phyloP scores from a whole-genome alignment of 2,113 vertebrate genomes.

The Callipepla californica region DNA sequence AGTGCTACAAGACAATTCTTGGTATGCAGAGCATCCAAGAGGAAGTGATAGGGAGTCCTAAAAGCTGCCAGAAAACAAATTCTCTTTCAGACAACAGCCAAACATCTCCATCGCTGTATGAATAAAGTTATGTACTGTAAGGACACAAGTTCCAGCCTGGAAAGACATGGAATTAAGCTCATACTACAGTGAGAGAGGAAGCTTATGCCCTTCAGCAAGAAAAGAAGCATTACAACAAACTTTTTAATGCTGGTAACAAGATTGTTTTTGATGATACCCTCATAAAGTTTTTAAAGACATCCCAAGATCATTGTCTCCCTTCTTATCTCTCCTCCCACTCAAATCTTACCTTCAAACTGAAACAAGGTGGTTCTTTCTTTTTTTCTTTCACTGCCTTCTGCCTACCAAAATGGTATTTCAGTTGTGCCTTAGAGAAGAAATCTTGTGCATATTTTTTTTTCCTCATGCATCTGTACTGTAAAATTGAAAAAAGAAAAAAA shows the following conservation, averaged over 20 bases:
- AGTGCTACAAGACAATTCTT: background rate
- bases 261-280: background rate
- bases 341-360: constrained; percentile 5
- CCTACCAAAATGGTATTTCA: constrained; percentile 12
- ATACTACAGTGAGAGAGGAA: background rate
- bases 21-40: background rate
- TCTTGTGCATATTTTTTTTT: background rate
- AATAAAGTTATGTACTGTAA: background rate
- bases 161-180: background rate
- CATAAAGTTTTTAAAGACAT: constrained; percentile 18
- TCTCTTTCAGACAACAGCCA: background rate
- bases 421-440: background rate
- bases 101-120: background rate
- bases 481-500: background rate
- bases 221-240: background rate
- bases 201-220: background rate
- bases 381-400: background rate
- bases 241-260: background rate
- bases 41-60: background rate
- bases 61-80: background rate
- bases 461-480: constrained; percentile 1
- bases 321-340: constrained; percentile 42
- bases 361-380: background rate
- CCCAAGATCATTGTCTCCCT: constrained; percentile 5
- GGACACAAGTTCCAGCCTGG: background rate